These are phyloP conservation scores for Kobus ellipsiprymnus DNA, from an alignment of 2,113 vertebrate genomes.

Conservation along the genomic window DNA sequence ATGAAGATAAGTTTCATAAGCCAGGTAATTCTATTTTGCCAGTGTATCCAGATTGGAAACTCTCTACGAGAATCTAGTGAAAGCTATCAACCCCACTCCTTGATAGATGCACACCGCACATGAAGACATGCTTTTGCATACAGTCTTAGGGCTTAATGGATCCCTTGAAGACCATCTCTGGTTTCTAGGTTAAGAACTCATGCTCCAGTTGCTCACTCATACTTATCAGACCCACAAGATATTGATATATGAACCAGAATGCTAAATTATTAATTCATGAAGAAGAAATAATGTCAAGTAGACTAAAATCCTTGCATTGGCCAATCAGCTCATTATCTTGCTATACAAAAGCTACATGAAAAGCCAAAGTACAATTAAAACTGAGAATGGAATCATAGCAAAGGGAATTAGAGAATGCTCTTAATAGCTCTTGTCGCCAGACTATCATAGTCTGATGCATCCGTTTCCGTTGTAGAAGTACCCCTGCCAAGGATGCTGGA, in stretches of 20 bases:
- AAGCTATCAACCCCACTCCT: neutral
- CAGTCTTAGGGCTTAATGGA: neutral
- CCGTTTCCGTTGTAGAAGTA: neutral
- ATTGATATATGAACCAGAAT: conserved; percentile 13
- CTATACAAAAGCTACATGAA: neutral
- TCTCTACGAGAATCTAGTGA: neutral
- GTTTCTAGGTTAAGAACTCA: conserved; percentile 20
- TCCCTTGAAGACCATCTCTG: neutral
- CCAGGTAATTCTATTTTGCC: neutral
- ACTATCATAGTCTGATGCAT: neutral
- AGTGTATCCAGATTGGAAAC: neutral
- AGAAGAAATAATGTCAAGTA: conserved; percentile 26
- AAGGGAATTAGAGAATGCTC: conserved; percentile 34
- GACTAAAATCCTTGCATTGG: conserved; percentile 10
- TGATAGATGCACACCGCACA: neutral
- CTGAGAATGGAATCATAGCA: neutral
- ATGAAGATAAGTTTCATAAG: neutral
- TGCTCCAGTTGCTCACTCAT: neutral
- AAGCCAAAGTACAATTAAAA: conserved; percentile 51
- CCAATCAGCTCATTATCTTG: neutral
- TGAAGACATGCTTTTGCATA: neutral
- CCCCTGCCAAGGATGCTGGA: neutral
- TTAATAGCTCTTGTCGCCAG: conserved; percentile 41
- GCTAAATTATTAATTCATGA: conserved; percentile 62
- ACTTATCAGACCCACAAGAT: neutral